Base-by-base conservation (phyloP, 2,888 invertebrate species). In the Anaspis maculata region DNA sequence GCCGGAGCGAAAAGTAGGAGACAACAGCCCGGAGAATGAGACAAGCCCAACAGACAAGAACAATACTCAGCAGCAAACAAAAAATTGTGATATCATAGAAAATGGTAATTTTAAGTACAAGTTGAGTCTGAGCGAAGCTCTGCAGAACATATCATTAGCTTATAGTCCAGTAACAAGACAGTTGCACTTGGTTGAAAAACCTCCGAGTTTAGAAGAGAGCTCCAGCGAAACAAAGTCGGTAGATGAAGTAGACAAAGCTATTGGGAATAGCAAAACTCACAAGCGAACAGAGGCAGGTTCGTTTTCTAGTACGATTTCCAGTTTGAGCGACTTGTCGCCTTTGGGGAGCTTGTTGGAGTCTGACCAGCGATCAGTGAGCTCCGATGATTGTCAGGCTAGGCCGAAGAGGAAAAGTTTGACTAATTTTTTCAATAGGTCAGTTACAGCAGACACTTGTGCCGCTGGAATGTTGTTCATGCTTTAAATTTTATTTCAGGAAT, bases 111-210 rank as follows among this genome's bases (percentile, higher is more conserved):
- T 71, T 56, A 74, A 73, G 58, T 60, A 59, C 36, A 61, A 57
- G 42, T 67, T 75, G 60, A 72, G 73, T 41, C 68, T 83, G 41
- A 78, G 77, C 56, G 77, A 79, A 62, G 79, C 82, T 31, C 64
- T 83, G 51, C 77, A 81, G 57, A 79, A 74, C 59, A 80, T 83
- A 69, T 79, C 82, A 44, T 64, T 83, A 42, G 79, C 81, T 2
- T 83, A 83, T 63, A 82, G 79, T 59, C 83, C 83, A 9, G 70
- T 79, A 27, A 83, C 82, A 13, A 83, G 79, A 57, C 79, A 82
- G 51, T 62, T 82, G 41, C 81, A 80, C 62, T 72, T 78, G 28
- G 71, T 77, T 39, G 67, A 54, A 27, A 70, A 68, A 44, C 68
- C 69, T 39, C n/a, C 3, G 16, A 32, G 14, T 15, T 15, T 13